Evolutionary conservation across 2,797 vertebrate species (phyloP).

Genomic region (Alectoris magna): DNA sequence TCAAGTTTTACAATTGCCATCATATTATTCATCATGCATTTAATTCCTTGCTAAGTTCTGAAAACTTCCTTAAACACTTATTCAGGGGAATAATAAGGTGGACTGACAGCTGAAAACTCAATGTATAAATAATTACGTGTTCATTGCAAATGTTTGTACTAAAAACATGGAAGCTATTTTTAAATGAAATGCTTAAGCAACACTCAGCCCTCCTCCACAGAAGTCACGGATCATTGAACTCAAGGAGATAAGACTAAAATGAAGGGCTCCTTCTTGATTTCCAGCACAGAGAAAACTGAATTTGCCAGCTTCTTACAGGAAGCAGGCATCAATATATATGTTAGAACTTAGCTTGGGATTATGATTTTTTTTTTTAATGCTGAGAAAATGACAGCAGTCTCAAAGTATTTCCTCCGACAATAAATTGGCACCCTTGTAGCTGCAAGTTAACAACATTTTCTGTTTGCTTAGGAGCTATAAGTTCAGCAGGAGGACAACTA

Average conservation of each 20-base stretch:
- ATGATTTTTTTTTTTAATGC: neutral
- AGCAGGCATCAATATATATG: neutral
- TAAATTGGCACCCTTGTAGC: neutral
- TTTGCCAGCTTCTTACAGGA: neutral
- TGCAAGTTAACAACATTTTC: conserved; percentile 17
- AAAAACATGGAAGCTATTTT: neutral
- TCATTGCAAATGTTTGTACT: neutral
- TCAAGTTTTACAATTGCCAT: neutral
- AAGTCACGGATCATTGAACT: neutral
- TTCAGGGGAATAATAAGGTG: neutral
- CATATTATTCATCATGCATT: neutral
- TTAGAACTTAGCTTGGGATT: neutral
- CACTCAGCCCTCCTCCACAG: neutral
- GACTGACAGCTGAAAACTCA: neutral
- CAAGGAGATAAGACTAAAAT: neutral
- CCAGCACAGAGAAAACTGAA: neutral
- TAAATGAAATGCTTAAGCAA: neutral
- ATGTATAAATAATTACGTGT: neutral
- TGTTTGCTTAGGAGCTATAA: conserved; percentile 12
- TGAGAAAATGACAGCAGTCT: neutral
- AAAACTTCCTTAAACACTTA: neutral
- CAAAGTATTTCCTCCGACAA: conserved; percentile 4
- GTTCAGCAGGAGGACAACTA: neutral
- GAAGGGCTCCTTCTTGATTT: neutral
- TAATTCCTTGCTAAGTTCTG: neutral